phyloP scores from a whole-genome alignment of 1,140 invertebrate genomes.

The Heliconius nattereri region DNA sequence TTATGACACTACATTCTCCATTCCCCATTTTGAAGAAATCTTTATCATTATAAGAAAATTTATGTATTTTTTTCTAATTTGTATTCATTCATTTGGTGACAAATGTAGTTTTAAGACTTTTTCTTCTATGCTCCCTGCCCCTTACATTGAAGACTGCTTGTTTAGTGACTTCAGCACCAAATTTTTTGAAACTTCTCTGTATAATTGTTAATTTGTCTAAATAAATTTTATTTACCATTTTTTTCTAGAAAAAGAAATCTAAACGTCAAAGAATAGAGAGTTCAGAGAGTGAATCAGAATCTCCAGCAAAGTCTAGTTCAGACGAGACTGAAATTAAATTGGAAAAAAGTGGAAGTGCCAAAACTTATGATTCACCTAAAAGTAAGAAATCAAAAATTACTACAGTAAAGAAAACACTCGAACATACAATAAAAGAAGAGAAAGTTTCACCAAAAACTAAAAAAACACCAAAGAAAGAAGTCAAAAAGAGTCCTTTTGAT shows the following conservation, averaged over 20 bases:
- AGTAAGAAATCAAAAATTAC: conserved; percentile 52
- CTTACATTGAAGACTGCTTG: too few relatives aligned
- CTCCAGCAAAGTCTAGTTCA: conserved; percentile 23
- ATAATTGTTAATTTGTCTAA: too few relatives aligned
- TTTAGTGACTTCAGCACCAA: too few relatives aligned
- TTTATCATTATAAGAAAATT: too few relatives aligned
- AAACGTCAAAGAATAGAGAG: conserved; percentile 70
- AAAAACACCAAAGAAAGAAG: conserved; percentile 37
- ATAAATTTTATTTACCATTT: neutral
- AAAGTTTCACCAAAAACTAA: conserved; percentile 39
- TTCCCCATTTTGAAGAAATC: too few relatives aligned
- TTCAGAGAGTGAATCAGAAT: conserved; percentile 58
- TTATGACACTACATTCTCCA: too few relatives aligned
- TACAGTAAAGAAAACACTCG: conserved; percentile 23
- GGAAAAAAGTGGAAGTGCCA: conserved; percentile 44
- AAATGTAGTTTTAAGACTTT: too few relatives aligned
- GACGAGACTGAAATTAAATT: conserved; percentile 44
- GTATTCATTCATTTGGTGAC: too few relatives aligned
- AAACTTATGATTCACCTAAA: conserved; percentile 61
- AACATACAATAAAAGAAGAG: conserved; percentile 39
- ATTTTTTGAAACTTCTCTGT: too few relatives aligned
- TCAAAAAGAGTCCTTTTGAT: conserved; percentile 33
- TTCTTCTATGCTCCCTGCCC: too few relatives aligned
- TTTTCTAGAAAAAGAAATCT: conserved; percentile 55
- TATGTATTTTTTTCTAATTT: too few relatives aligned